phyloP scores from a whole-genome alignment of 2,797 vertebrate genomes.

The Pachyuromys duprasi region DNA sequence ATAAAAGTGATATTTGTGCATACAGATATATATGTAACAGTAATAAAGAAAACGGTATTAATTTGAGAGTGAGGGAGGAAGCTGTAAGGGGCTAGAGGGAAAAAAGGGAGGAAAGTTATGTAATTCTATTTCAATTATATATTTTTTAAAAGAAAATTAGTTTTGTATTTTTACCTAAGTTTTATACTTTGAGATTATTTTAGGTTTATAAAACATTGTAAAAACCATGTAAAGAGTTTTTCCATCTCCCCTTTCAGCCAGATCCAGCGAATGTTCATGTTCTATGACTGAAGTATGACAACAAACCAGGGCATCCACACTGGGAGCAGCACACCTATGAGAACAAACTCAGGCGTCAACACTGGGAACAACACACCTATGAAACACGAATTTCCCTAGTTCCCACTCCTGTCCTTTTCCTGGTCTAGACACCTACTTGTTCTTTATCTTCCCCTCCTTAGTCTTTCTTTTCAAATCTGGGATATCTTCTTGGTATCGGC shows the following conservation, averaged over 20 bases:
- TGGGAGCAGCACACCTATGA: background rate
- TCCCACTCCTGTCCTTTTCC: background rate
- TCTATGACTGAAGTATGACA: background rate
- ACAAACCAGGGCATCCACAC: background rate
- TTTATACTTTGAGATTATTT: background rate
- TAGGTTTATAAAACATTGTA: background rate
- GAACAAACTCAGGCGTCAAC: background rate
- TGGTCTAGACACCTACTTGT: background rate
- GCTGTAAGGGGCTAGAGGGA: background rate
- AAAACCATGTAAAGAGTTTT: background rate
- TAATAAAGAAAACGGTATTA: background rate
- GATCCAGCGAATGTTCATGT: background rate
- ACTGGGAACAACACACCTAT: background rate
- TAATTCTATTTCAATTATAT: background rate
- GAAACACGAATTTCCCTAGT: background rate
- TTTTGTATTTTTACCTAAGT: background rate
- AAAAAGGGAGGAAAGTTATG: background rate
- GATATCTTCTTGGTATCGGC: background rate
- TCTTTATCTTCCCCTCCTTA: background rate
- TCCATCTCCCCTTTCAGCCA: background rate
- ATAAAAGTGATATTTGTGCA: too few species aligned
- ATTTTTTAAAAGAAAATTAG: background rate
- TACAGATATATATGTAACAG: background rate
- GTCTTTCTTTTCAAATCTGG: background rate
- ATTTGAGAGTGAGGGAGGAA: background rate